phyloP scores from a whole-genome alignment of 2,888 invertebrate genomes.

The Portevinia maculata region DNA sequence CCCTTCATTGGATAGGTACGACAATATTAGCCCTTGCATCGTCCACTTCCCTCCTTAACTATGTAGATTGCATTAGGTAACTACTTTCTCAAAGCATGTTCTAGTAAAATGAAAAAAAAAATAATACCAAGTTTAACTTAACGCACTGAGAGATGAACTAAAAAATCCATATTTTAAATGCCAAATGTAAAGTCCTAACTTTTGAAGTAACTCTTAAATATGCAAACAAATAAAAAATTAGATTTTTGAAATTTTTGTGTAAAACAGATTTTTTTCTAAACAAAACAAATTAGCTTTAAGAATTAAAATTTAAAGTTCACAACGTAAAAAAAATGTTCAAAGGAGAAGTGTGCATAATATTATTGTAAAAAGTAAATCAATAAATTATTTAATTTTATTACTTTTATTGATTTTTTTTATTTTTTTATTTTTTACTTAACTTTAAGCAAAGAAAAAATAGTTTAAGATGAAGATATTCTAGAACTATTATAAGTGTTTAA shows the following conservation, averaged over 20 bases:
- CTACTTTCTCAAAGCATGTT: conserved; percentile 34
- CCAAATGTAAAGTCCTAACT: conserved; percentile 71
- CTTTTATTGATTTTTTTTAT: conserved; percentile 9
- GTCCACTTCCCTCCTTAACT: conserved; percentile 61
- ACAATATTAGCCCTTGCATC: conserved; percentile 47
- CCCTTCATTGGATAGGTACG: conserved; percentile 49
- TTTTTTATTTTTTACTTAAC: conserved; percentile 49
- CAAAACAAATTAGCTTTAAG: conserved; percentile 51
- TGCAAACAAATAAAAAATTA: conserved; percentile 15
- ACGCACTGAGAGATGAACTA: conserved; percentile 60
- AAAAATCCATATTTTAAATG: conserved; percentile 57
- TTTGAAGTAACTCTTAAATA: conserved; percentile 37
- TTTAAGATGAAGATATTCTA: conserved; percentile 22
- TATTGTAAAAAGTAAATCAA: conserved; percentile 64
- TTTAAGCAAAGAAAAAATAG: conserved; percentile 22
- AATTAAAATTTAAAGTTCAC: conserved; percentile 27
- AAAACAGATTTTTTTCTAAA: conserved; percentile 48
- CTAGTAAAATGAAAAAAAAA: conserved; percentile 15
- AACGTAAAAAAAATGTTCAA: conserved; percentile 32
- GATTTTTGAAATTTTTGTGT: conserved; percentile 52
- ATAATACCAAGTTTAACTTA: neutral
- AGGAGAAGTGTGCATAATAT: conserved; percentile 42
- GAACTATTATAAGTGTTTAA: conserved; percentile 57
- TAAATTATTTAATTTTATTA: conserved; percentile 15
- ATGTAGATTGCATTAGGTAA: conserved; percentile 59